Evolutionary conservation across 2,888 invertebrate species (phyloP), one percentile per base, ranked within the genome.

Genomic region (Lasioglossum pauxillum): DNA sequence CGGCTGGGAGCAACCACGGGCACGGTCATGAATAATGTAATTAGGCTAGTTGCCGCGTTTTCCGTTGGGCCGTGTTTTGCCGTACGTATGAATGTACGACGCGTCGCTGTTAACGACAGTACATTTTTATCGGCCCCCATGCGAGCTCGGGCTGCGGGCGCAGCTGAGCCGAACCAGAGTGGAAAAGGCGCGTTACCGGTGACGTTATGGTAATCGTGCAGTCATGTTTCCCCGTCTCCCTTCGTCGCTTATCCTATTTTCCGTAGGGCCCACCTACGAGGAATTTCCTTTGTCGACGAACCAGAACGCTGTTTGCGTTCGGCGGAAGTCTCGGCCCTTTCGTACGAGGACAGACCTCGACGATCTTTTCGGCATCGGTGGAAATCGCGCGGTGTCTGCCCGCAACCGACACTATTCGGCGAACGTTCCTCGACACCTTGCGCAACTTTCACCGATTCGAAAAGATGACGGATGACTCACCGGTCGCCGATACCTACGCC

Each of bases 51-150:
- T 85, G 85, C 84, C 83, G 89, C 90, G 90, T 92, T 92, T 91
- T 89, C 89, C 91, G 86, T 88, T 88, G 83, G 82, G 79, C 84
- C 80, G 67, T 79, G 81, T 78, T 78, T 78, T 84, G 80, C 76
- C 8, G 19, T 19, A 8, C 19, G 84, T 84, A 91, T 79, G 85
- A 88, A 92, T 88, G 91, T 89, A 88, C 86, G 85, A 85, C 88
- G 89, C 86, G 87, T 91, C 87, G 89, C 84, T 89, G 88, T 89
- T 89, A 91, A 90, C 89, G 90, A 85, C 90, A 90, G 91, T 86
- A 93, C 91, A 93, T 92, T 93, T 93, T 94, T 93, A 94, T 94
- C 93, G 90, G 91, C 93, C 93, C 92, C 83, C 92, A 93, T 94
- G 91, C 81, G 89, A 90, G 89, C 89, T 84, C 78, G 82, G 89